Conservation (phyloP, 2,888 invertebrate species). For the Nomada fabriciana region DNA sequence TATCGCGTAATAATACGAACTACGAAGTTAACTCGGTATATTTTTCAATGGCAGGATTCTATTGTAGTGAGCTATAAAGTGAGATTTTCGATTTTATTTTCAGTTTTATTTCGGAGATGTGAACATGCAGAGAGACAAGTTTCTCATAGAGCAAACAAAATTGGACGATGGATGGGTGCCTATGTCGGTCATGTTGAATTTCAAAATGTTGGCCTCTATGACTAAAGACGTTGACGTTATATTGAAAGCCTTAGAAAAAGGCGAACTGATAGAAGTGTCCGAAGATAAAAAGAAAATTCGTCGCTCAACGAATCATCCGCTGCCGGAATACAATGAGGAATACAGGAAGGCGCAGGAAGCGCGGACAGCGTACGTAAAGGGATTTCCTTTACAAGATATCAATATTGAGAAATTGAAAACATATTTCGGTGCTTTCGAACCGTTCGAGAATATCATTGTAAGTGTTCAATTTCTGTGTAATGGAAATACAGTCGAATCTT, state of each 20-base stretch:
- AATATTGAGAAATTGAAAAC: slow-evolving; percentile 90
- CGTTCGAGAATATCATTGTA: slow-evolving; percentile 83
- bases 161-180: slow-evolving; percentile 97
- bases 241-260: slow-evolving; percentile 90
- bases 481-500: not conserved
- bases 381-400: slow-evolving; percentile 89
- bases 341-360: slow-evolving; percentile 91
- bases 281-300: slow-evolving; percentile 91
- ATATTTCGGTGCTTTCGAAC: slow-evolving; percentile 90
- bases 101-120: slow-evolving; percentile 94
- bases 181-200: slow-evolving; percentile 92
- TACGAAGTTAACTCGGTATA: too few species aligned
- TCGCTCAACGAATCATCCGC: slow-evolving; percentile 89
- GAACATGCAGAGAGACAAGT: slow-evolving; percentile 96
- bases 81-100: slow-evolving; percentile 54
- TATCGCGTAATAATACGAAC: not conserved
- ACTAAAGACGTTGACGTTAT: slow-evolving; percentile 90
- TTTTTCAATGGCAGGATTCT: too few species aligned
- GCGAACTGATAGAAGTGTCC: slow-evolving; percentile 87
- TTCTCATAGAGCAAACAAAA: slow-evolving; percentile 93
- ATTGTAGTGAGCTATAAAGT: too few species aligned
- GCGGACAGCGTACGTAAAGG: slow-evolving; percentile 95
- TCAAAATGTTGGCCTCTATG: slow-evolving; percentile 93
- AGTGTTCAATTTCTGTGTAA: slow-evolving; percentile 62
- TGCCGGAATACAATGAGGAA: slow-evolving; percentile 94